Percentiles rank a stretch among this genome's conserved stretches.
phyloP scores from a whole-genome alignment of 2,797 vertebrate genomes.

The Epinephelus coioides region DNA sequence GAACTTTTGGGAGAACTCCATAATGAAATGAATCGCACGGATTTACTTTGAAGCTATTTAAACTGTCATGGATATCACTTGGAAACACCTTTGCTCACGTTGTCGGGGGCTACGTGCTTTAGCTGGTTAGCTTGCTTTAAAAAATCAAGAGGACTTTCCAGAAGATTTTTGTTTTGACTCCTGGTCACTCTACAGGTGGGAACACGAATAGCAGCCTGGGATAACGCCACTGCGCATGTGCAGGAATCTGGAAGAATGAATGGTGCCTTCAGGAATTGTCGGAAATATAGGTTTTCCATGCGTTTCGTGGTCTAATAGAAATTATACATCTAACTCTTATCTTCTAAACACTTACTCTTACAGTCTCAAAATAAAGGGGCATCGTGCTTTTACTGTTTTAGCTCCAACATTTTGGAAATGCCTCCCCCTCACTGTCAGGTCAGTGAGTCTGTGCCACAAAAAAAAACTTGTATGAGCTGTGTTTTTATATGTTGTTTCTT shows the following conservation, averaged over 20 bases:
- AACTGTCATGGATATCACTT: not conserved
- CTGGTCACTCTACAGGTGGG: slow-evolving; percentile 73
- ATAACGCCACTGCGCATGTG: slow-evolving; percentile 60
- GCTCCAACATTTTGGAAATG: too few species aligned
- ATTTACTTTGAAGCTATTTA: not conserved
- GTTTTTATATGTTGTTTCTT: too few species aligned
- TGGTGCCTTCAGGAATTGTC: slow-evolving; percentile 8
- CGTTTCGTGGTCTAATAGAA: not conserved
- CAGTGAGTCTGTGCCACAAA: too few species aligned
- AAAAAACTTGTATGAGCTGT: too few species aligned
- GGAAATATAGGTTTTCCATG: not conserved
- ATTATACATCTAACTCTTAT: too few species aligned
- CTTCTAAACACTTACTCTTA: too few species aligned
- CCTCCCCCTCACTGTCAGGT: too few species aligned
- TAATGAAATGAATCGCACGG: slow-evolving; percentile 29
- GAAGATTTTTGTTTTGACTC: slow-evolving; percentile 79
- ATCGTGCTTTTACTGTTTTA: too few species aligned
- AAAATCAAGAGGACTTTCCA: slow-evolving; percentile 65
- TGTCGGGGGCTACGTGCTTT: slow-evolving; percentile 34
- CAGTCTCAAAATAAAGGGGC: too few species aligned
- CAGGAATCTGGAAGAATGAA: not conserved
- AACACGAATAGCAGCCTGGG: slow-evolving; percentile 59
- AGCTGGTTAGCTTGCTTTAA: slow-evolving; percentile 55
- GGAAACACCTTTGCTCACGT: slow-evolving; percentile 6
- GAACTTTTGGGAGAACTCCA: slow-evolving; percentile 65